These are phyloP conservation scores for Cosmorhoe ocellata DNA, from an alignment of 2,888 invertebrate species.

Conservation along the genomic window DNA sequence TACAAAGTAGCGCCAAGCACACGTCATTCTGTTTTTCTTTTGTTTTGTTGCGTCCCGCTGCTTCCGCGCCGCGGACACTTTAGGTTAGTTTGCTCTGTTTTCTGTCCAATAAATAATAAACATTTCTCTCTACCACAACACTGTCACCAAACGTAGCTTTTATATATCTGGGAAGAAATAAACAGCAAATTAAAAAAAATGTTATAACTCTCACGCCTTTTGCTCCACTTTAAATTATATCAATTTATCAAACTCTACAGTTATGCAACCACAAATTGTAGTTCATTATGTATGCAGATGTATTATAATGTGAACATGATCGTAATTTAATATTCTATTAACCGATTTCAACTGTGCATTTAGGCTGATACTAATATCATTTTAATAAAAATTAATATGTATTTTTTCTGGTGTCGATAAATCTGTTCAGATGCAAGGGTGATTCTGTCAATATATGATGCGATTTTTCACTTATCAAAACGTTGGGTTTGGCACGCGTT, in stretches of 20 bases:
- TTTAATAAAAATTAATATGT: conserved; percentile 20
- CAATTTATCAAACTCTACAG: conserved; percentile 25
- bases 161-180: conserved; percentile 1
- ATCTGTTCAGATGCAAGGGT: conserved; percentile 65
- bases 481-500: conserved; percentile 67
- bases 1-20: conserved; percentile 54
- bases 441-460: conserved; percentile 59
- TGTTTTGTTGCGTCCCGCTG: conserved; percentile 73
- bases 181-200: neutral
- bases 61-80: conserved; percentile 78
- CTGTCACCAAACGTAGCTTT: conserved; percentile 12
- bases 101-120: conserved; percentile 80
- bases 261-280: conserved; percentile 29
- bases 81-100: conserved; percentile 80
- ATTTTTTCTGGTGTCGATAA: conserved; percentile 48
- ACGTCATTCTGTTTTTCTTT: conserved; percentile 73
- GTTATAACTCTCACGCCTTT: neutral
- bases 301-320: conserved; percentile 48
- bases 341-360: conserved; percentile 55
- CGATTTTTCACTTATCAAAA: conserved; percentile 65
- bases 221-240: conserved; percentile 17
- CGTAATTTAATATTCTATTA: conserved; percentile 70
- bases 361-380: conserved; percentile 32
- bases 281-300: conserved; percentile 58
- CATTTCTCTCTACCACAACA: conserved; percentile 41